Base-by-base conservation (phyloP, 2,888 invertebrate species). In the Athalia cordata region DNA sequence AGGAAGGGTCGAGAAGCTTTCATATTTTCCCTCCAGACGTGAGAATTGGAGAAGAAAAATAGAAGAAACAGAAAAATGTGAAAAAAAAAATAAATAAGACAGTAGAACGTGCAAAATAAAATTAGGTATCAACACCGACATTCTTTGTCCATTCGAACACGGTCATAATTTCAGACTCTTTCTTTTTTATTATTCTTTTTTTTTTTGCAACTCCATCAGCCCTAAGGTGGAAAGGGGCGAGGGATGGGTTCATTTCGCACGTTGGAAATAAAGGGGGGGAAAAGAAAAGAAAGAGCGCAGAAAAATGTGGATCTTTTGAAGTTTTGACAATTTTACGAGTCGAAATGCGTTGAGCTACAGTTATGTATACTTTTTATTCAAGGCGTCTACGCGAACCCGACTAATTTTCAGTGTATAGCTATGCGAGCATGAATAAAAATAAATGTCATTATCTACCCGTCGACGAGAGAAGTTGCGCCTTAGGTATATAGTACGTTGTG, bases 261-360 rank as follows among this genome's bases (percentile, higher is more conserved):
- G 55, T 43, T 4, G 4, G 29, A 29, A 6, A 55, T 13, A 43
- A 8, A n/a, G n/a, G 7, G 0, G 7, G 9, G 7, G 6, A n/a
- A 11, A 52, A 29, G 52, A 68, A 52, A 67, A 29, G 9, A 8
- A 7, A n/a, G 15, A 11, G 55, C 5, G 4, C 13, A 6, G 15
- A 66, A 52, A 55, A n/a, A 13, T 52, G 15, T n/a, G 55, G 29
- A 15, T 11, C 72, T 72, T 59, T 47, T 45, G 47, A 59, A 57
- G 57, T 45, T 72, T 72, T 72, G 43, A 47, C 57, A 72, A 72
- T 72, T 72, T 72, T 59, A 72, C 72, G 72, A 59, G 15, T n/a
- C 72, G 9, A 15, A 72, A 72, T 59, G 47, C 47, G 59, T 49
- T 11, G 5, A 15, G 55, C 13, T 66, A 15, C 43, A 3, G 64